Conservation (phyloP, 1,140 invertebrate genomes). For the Matsumurasca onukii region DNA sequence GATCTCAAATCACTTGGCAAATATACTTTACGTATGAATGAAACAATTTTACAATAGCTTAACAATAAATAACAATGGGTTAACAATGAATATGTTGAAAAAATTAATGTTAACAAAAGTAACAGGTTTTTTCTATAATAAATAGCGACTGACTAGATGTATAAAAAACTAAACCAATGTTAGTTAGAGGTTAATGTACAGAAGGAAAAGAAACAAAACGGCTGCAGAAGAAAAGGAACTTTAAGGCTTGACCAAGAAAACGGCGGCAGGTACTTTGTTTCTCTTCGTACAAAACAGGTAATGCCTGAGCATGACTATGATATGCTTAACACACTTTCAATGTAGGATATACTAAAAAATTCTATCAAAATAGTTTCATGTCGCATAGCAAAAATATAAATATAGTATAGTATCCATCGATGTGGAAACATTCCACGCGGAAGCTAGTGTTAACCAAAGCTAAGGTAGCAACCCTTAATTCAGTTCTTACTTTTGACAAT, state of each 20-base stretch:
- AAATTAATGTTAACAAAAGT: background rate
- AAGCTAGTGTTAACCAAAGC: slow-evolving; percentile 25
- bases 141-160: background rate
- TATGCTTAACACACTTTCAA: background rate
- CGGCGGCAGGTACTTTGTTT: slow-evolving; percentile 18
- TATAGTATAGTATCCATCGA: background rate
- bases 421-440: slow-evolving; percentile 13
- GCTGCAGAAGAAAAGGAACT: slow-evolving; percentile 15
- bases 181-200: slow-evolving; percentile 15
- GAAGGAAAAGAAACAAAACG: slow-evolving; percentile 23
- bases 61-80: slow-evolving; percentile 22
- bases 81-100: slow-evolving; percentile 6
- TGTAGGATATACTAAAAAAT: background rate
- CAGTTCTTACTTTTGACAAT: slow-evolving; percentile 97
- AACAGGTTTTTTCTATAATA: background rate
- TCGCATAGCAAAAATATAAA: slow-evolving; percentile 17
- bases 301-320: background rate
- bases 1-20: slow-evolving; percentile 22
- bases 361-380: background rate
- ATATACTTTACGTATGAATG: slow-evolving; percentile 2
- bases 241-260: background rate
- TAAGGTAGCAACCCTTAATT: slow-evolving; percentile 43
- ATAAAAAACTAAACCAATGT: background rate
- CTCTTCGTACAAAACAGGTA: slow-evolving; percentile 24
- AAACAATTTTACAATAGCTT: slow-evolving; percentile 25